These are phyloP conservation scores for Arnoldichthys spilopterus DNA, from an alignment of 2,797 vertebrate species.

Conservation along the genomic window DNA sequence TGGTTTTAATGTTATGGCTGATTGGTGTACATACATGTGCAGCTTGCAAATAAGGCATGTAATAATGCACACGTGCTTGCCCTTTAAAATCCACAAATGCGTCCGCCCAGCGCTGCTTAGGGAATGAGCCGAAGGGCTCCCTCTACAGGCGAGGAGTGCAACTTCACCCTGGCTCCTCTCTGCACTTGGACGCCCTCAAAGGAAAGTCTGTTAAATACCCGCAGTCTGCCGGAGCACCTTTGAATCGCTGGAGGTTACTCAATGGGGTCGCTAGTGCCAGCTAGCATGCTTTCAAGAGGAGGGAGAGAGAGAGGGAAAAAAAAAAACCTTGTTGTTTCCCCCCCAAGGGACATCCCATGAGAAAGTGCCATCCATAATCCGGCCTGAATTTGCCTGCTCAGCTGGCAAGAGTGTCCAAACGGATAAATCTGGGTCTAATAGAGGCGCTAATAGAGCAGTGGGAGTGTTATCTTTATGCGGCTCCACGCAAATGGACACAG, in stretches of 20 bases:
- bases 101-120: not conserved
- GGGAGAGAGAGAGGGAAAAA: conserved; percentile 27
- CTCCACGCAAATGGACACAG: conserved; percentile 50
- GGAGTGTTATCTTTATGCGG: conserved; percentile 42
- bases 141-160: conserved; percentile 60
- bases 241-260: conserved; percentile 37
- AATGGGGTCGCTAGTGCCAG: conserved; percentile 11
- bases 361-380: conserved; percentile 36
- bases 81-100: too few species aligned
- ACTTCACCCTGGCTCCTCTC: conserved; percentile 32
- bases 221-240: conserved; percentile 27
- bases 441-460: conserved; percentile 30
- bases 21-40: not conserved
- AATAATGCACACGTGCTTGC: too few species aligned
- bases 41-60: not conserved
- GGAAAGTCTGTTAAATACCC: conserved; percentile 30
- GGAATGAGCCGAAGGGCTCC: conserved; percentile 63
- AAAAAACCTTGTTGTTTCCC: conserved; percentile 32
- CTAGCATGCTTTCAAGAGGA: conserved; percentile 45
- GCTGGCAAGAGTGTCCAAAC: conserved; percentile 35
- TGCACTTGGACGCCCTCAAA: conserved; percentile 21
- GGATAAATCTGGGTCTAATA: conserved; percentile 39
- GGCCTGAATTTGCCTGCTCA: conserved; percentile 40
- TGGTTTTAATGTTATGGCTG: too few species aligned
- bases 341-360: conserved; percentile 8